A percentile compares a stretch with the other conserved stretches of the same genome.
Evolutionary conservation across 1,140 invertebrate species (phyloP).

Genomic region (Ganaspis sp.): DNA sequence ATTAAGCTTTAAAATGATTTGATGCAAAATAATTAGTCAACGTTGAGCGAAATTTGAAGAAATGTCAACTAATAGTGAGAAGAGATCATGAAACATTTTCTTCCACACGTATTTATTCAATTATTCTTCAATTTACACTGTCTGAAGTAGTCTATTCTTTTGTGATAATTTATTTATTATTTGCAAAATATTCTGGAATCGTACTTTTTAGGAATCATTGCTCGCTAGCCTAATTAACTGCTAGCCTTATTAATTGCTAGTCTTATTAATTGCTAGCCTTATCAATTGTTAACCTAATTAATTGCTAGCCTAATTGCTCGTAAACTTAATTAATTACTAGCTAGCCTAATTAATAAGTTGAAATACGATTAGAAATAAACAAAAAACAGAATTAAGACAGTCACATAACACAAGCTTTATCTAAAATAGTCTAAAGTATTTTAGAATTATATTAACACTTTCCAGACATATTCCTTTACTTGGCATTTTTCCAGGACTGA

Average conservation of each 20-base stretch:
- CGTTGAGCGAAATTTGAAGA: not conserved
- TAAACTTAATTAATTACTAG: not conserved
- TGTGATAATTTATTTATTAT: not conserved
- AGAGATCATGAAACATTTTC: not conserved
- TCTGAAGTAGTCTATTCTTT: not conserved
- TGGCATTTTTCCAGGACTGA: not conserved
- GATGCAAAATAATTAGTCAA: not conserved
- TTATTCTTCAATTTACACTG: no score
- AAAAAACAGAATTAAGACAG: slow-evolving; percentile 9
- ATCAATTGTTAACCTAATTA: no score
- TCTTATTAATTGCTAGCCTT: no score
- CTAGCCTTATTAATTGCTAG: no score
- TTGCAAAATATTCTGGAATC: not conserved
- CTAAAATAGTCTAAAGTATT: slow-evolving; percentile 7
- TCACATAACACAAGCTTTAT: slow-evolving; percentile 4
- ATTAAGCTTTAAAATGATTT: not conserved
- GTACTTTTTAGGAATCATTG: not conserved
- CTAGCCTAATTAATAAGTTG: not conserved
- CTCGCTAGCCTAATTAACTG: no score
- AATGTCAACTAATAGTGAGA: not conserved
- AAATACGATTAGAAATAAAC: not conserved
- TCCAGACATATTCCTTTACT: not conserved
- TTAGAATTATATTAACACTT: slow-evolving; percentile 16
- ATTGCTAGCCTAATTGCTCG: no score
- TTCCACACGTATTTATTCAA: not conserved